A percentile compares a stretch with the other conserved stretches of the same genome.
These are phyloP conservation scores for Trichogramma evanescens DNA, from an alignment of 2,888 invertebrate species.

Conservation along the genomic window DNA sequence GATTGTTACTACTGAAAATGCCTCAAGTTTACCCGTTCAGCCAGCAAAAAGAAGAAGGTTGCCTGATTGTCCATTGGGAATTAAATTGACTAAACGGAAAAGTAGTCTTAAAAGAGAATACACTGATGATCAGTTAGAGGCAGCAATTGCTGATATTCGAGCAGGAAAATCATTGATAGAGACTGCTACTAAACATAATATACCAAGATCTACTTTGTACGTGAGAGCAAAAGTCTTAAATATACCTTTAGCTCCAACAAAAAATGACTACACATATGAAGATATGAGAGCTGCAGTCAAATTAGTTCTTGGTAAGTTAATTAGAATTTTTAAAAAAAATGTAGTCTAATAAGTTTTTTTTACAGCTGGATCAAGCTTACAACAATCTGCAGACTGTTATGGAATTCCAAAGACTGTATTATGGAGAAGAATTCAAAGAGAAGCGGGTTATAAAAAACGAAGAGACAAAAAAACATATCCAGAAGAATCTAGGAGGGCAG, in stretches of 20 bases:
- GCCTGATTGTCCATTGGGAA: conserved; percentile 10
- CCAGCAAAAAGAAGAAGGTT: conserved; percentile 22
- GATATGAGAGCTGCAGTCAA: conserved; percentile 45
- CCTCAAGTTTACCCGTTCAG: neutral
- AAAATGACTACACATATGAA: conserved; percentile 45
- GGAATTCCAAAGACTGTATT: conserved; percentile 49
- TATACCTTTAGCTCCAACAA: conserved; percentile 41
- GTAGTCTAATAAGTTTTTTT: conserved; percentile 3
- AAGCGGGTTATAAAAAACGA: conserved; percentile 37
- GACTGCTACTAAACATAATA: conserved; percentile 42
- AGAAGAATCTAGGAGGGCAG: conserved; percentile 42
- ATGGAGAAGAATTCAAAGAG: conserved; percentile 47
- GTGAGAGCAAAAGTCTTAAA: conserved; percentile 45
- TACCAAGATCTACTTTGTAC: conserved; percentile 47
- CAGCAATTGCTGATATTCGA: conserved; percentile 44
- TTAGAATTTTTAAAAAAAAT: conserved; percentile 3
- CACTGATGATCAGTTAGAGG: conserved; percentile 41
- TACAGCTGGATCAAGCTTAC: conserved; percentile 45
- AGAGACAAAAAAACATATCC: conserved; percentile 40
- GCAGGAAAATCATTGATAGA: conserved; percentile 43
- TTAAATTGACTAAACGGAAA: conserved; percentile 27
- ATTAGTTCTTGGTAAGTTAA: conserved; percentile 40
- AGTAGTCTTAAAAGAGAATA: conserved; percentile 38
- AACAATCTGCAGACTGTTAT: conserved; percentile 45
- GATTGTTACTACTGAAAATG: neutral